Evolutionary conservation across 2,888 invertebrate species (phyloP).

Genomic region (Aspidapion aeneum): DNA sequence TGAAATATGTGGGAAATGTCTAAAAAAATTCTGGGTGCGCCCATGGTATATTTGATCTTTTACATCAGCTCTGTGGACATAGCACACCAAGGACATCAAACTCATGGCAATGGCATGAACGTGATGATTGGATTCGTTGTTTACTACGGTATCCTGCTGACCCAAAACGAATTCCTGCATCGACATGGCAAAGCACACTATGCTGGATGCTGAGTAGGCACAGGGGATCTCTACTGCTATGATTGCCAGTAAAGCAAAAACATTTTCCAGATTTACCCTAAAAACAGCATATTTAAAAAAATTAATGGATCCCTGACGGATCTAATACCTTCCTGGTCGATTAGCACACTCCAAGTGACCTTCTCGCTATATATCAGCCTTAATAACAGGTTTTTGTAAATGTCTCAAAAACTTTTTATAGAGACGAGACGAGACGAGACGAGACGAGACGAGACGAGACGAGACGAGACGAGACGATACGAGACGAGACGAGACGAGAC

Average conservation of each 20-base stretch:
- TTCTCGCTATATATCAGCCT: too few species aligned
- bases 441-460: constrained; percentile 10
- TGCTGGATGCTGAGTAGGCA: constrained; percentile 56
- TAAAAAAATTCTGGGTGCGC: too few species aligned
- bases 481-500: constrained; percentile 11
- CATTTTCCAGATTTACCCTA: constrained; percentile 52
- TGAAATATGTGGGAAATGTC: too few species aligned
- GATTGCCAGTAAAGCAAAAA: constrained; percentile 55
- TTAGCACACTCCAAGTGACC: too few species aligned
- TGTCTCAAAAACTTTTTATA: too few species aligned
- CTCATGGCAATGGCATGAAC: constrained; percentile 59
- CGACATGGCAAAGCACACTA: constrained; percentile 57
- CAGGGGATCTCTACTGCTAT: constrained; percentile 59
- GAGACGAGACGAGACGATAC: constrained; percentile 6
- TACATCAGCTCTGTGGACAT: constrained; percentile 56
- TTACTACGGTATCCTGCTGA: constrained; percentile 41
- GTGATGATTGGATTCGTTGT: constrained; percentile 48
- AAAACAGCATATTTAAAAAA: too few species aligned
- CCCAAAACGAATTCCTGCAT: constrained; percentile 56
- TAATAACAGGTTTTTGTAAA: too few species aligned
- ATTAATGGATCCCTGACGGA: too few species aligned
- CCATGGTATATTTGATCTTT: too few species aligned
- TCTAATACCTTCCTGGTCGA: too few species aligned
- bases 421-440: constrained; percentile 8
- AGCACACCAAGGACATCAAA: constrained; percentile 59